phyloP scores from a whole-genome alignment of 1,140 invertebrate species.

The Spodoptera litura region DNA sequence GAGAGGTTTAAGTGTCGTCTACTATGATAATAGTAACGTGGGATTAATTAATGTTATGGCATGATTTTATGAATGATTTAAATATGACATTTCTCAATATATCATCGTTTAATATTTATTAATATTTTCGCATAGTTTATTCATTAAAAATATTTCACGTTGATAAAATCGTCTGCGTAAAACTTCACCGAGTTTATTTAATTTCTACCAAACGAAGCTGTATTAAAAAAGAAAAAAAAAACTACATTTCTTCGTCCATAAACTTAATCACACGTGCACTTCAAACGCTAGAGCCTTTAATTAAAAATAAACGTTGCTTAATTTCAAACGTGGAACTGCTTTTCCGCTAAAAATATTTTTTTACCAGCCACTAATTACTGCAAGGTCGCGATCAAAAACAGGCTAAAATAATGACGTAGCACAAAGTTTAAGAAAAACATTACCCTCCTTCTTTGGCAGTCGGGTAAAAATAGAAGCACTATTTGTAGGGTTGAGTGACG shows the following conservation, averaged over 20 bases:
- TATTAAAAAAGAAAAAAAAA: too few species aligned
- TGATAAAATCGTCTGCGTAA: too few species aligned
- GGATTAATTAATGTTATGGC: slow-evolving; percentile 14
- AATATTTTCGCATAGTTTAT: too few species aligned
- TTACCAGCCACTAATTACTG: slow-evolving; percentile 38
- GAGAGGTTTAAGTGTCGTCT: neutral
- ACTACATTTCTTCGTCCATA: neutral
- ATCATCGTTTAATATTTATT: too few species aligned
- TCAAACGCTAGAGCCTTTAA: slow-evolving; percentile 5
- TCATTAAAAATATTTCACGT: too few species aligned
- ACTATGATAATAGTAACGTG: neutral
- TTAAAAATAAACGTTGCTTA: slow-evolving; percentile 7
- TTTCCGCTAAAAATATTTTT: slow-evolving; percentile 35
- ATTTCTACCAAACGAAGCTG: too few species aligned
- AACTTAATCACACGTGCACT: neutral
- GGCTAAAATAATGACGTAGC: slow-evolving; percentile 31
- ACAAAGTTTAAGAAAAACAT: neutral
- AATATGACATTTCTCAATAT: neutral
- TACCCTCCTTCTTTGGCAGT: too few species aligned
- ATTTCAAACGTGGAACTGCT: slow-evolving; percentile 19
- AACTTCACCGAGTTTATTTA: too few species aligned
- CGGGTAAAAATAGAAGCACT: slow-evolving; percentile 38
- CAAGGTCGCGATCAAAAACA: slow-evolving; percentile 32
- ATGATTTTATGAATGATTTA: neutral
- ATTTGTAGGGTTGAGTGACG: slow-evolving; percentile 29